A percentile compares a stretch with the other conserved stretches of the same genome.
Conservation (phyloP, 2,888 invertebrate genomes). For the Drosophila sordidula region DNA sequence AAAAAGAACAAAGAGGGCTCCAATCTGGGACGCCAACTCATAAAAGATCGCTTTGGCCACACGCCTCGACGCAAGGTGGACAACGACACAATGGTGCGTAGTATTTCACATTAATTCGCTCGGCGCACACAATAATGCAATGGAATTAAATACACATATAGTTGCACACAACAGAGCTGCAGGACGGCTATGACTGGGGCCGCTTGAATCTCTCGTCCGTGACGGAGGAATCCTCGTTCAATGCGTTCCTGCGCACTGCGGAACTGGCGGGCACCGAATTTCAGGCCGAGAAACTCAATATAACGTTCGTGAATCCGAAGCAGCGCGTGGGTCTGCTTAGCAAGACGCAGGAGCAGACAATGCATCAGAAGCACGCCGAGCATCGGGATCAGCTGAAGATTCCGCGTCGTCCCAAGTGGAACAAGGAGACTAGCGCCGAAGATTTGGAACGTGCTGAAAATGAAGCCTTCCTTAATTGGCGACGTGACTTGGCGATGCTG, state of each 20-base stretch:
- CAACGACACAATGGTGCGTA: conserved; percentile 90
- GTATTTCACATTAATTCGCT: conserved; percentile 18
- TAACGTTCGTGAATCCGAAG: conserved; percentile 90
- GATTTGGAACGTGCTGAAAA: conserved; percentile 93
- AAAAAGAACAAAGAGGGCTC: conserved; percentile 88
- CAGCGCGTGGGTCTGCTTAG: conserved; percentile 88
- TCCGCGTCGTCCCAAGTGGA: conserved; percentile 95
- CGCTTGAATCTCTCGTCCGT: conserved; percentile 95
- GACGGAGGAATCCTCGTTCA: conserved; percentile 97
- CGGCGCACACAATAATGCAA: not conserved
- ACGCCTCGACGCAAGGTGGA: conserved; percentile 88
- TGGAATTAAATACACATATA: conserved; percentile 24
- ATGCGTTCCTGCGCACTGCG: conserved; percentile 98
- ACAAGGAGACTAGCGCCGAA: conserved; percentile 89
- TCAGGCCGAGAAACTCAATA: conserved; percentile 94
- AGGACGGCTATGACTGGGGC: conserved; percentile 97
- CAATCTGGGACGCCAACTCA: conserved; percentile 89
- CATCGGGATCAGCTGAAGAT: conserved; percentile 90
- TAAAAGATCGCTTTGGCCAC: conserved; percentile 91
- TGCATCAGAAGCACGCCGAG: conserved; percentile 86
- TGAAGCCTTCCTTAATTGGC: conserved; percentile 95
- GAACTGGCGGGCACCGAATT: conserved; percentile 98
- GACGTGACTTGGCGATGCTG: conserved; percentile 91
- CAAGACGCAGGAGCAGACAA: conserved; percentile 86
- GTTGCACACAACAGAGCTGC: conserved; percentile 93